Conservation (phyloP, 2,113 vertebrate species). For the Probosciger aterrimus region DNA sequence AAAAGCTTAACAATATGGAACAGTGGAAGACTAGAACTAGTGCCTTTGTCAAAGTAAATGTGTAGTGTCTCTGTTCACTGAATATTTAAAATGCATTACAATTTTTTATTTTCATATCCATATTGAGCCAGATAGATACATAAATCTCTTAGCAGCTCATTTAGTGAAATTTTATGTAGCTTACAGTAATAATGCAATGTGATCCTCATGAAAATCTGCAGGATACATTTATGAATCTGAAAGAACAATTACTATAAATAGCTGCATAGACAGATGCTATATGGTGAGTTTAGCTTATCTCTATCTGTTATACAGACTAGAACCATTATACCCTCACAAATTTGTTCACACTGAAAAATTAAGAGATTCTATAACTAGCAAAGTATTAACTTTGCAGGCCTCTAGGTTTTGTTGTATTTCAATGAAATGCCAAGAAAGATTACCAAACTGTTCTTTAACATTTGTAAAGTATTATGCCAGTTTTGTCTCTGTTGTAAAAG, state of each 20-base stretch:
- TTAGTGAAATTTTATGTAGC: not conserved
- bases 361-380: not conserved
- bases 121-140: not conserved
- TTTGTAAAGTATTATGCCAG: not conserved
- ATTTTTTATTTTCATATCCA: not conserved
- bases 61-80: not conserved
- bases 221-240: not conserved
- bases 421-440: not conserved
- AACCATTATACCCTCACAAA: not conserved
- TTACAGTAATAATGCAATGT: not conserved
- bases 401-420: not conserved
- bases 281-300: not conserved
- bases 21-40: not conserved
- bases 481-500: not conserved
- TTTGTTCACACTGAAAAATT: conserved; percentile 38
- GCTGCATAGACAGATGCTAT: not conserved
- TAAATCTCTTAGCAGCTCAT: not conserved
- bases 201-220: not conserved
- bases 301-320: not conserved
- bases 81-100: not conserved
- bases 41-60: not conserved
- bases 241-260: not conserved
- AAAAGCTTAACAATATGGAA: not conserved
- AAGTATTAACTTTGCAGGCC: not conserved
- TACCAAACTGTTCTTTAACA: not conserved